Evolutionary conservation across 2,888 invertebrate species (phyloP), one percentile per base, ranked within the genome.

Genomic region (Agonopterix alstromeriana): DNA sequence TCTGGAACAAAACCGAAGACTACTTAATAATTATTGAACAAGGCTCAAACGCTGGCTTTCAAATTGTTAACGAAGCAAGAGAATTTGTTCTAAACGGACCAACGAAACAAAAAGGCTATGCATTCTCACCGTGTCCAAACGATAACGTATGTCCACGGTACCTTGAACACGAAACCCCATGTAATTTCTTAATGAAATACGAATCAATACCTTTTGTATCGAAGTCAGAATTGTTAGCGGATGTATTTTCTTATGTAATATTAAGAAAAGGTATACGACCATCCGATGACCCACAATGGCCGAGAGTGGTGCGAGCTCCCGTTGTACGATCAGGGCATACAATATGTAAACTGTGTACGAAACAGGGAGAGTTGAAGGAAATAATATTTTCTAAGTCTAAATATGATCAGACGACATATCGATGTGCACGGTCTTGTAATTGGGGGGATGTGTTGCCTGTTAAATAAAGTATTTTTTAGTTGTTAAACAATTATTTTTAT

Each of bases 81-180:
- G 94, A 97, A 57, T 95, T 93, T 70, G 84, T 98, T 36, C 77
- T 97, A 1, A 90, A 91, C 70, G 69, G 91, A 48, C 55, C 82
- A 35, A 38, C 9, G n/a, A 57, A 78, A 55, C 58, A 75, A 53
- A 61, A 65, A 42, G 92, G 91, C 0, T 91, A 93, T 58, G 92
- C 94, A 0, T 94, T 95, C 72, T 92, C 96, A 43, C 97, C 97
- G 89, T 98, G 98, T 72, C 94, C 97, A 0, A 96, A 97, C 66
- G 95, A 97, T 61, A 72, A 82, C 14, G 64, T 85, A 0, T 98
- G 98, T 71, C 98, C 98, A 0, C 89, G 94, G 57, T 90, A 91
- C 56, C 48, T 89, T 14, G 79, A 89, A 49, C 91, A 93, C 48
- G 77, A 91, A 5, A 93, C 92, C 0, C 95, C 96, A 0, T 98